Evolutionary conservation across 2,888 invertebrate genomes (phyloP).

Genomic region (Scotopteryx bipunctaria): DNA sequence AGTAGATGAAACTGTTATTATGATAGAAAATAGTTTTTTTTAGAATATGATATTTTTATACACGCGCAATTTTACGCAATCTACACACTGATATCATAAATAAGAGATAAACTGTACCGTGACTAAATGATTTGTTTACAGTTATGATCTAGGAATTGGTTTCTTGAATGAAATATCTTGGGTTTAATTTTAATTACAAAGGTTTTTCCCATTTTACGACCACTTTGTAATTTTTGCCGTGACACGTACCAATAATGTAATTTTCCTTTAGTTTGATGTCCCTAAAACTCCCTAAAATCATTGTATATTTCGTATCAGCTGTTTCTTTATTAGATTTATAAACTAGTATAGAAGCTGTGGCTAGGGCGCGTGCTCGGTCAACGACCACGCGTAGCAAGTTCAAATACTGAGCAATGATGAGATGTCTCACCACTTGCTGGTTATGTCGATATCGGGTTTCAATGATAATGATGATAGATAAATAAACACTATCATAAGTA

Average conservation of each 20-base stretch:
- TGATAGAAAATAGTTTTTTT: too few relatives aligned
- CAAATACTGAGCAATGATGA: constrained; percentile 33
- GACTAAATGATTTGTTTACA: too few relatives aligned
- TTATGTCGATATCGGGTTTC: constrained; percentile 1
- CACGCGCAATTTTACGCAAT: too few relatives aligned
- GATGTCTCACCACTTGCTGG: constrained; percentile 14
- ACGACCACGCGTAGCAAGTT: constrained; percentile 64
- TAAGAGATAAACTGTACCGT: too few relatives aligned
- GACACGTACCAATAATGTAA: background rate
- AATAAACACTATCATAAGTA: too few relatives aligned
- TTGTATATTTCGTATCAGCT: constrained; percentile 1
- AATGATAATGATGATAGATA: constrained; percentile 6
- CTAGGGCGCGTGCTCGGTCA: constrained; percentile 70
- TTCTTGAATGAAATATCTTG: too few relatives aligned
- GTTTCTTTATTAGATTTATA: constrained; percentile 6
- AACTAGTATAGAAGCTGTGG: constrained; percentile 17
- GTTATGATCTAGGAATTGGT: too few relatives aligned
- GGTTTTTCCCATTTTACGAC: background rate
- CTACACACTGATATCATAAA: too few relatives aligned
- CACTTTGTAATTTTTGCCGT: background rate
- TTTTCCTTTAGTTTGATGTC: background rate
- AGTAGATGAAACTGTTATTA: too few relatives aligned
- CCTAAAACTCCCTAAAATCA: background rate
- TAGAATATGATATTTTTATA: too few relatives aligned
- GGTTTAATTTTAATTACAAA: background rate